Evolutionary conservation across 2,797 vertebrate species (phyloP).

Genomic region (Neosilurus hyrtlii): DNA sequence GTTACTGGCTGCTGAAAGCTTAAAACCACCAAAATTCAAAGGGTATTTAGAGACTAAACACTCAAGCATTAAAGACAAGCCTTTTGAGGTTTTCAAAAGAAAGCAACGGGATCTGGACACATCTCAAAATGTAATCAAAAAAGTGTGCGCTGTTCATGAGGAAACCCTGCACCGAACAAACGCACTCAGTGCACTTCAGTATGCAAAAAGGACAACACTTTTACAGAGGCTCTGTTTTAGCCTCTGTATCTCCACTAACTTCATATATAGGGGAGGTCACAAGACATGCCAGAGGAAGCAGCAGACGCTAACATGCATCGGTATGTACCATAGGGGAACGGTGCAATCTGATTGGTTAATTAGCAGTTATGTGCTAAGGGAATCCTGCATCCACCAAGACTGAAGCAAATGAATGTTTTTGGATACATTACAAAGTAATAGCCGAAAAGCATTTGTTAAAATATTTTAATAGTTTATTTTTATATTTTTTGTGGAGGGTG

Average conservation of each 20-base stretch:
- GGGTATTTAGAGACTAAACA: neutral
- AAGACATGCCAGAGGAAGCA: no score
- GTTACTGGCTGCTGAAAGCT: neutral
- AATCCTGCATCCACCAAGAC: no score
- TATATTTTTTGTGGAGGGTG: no score
- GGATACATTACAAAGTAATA: no score
- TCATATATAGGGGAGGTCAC: no score
- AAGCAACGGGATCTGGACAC: neutral
- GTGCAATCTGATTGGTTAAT: no score
- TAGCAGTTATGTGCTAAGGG: no score
- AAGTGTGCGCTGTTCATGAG: neutral
- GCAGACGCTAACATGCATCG: no score
- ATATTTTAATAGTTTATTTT: no score
- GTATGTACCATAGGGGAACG: no score
- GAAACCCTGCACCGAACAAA: neutral
- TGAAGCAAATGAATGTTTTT: no score
- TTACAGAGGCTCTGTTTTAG: neutral
- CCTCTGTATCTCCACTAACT: neutral
- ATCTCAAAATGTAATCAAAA: neutral
- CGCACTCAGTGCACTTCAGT: neutral
- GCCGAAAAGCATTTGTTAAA: no score
- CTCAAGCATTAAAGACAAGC: neutral
- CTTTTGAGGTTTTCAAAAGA: slow-evolving; percentile 2
- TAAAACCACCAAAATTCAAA: slow-evolving; percentile 6
- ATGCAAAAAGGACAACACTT: neutral